Conservation (phyloP, 2,113 vertebrate genomes). For the Platysteira castanea region DNA sequence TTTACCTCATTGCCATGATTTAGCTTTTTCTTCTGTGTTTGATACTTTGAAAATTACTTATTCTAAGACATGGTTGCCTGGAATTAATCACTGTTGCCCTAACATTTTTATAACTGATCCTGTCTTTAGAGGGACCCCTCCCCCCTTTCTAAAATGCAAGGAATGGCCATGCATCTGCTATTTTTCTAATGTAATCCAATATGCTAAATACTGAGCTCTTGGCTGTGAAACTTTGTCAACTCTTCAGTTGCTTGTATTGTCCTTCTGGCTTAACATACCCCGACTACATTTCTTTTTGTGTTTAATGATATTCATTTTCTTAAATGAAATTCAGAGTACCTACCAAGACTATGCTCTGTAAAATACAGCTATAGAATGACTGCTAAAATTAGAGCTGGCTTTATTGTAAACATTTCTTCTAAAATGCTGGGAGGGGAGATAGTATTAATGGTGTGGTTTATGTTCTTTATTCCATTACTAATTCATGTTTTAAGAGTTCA, state of each 20-base stretch:
- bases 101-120: neutral
- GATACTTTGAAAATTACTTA: neutral
- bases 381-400: neutral
- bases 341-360: neutral
- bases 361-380: neutral
- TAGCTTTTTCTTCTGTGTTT: neutral
- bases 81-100: neutral
- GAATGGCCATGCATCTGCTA: neutral
- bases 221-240: neutral
- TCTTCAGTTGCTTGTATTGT: neutral
- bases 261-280: neutral
- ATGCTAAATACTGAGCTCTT: neutral
- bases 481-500: neutral
- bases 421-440: neutral
- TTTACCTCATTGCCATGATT: neutral
- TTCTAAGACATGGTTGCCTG: neutral
- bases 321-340: neutral
- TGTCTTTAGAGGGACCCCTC: neutral
- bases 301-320: neutral
- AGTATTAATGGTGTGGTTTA: neutral
- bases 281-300: neutral
- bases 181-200: neutral
- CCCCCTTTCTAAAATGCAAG: neutral
- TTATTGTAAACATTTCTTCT: neutral
- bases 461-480: neutral